Evolutionary conservation across 37 sponge, comb jelly and placozoan genomes (phyloP).

Genomic region (Lycopodina hypogea): DNA sequence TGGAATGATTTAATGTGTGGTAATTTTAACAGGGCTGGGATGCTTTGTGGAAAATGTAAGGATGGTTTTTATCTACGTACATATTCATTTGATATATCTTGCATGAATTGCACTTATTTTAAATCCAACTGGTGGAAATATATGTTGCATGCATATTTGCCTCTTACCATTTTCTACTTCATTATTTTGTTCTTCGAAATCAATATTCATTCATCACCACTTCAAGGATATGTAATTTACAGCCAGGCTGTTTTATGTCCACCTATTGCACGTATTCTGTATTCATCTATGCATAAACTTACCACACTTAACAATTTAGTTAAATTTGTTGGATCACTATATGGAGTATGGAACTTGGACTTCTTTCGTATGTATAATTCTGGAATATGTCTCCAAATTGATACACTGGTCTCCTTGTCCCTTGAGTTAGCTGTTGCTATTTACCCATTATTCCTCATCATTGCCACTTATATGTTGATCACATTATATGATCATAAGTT

Average conservation of each 20-base stretch:
- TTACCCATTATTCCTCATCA: too few relatives aligned
- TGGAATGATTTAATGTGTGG: conserved; percentile 24
- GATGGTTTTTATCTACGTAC: conserved; percentile 9
- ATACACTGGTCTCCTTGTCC: too few relatives aligned
- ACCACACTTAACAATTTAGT: background rate
- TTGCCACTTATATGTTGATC: too few relatives aligned
- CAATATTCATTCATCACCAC: conserved; percentile 43
- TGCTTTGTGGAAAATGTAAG: conserved; percentile 60
- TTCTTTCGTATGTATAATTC: conserved; percentile 12
- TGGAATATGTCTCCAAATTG: conserved; percentile 10
- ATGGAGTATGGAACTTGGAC: conserved; percentile 41
- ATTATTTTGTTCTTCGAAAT: conserved; percentile 53
- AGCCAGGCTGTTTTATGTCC: conserved; percentile 40
- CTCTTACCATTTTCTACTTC: conserved; percentile 50
- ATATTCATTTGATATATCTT: conserved; percentile 27
- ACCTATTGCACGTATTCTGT: conserved; percentile 6
- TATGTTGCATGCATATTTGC: conserved; percentile 28
- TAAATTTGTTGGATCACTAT: background rate
- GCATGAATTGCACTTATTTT: background rate
- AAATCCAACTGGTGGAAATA: conserved; percentile 3
- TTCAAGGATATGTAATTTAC: conserved; percentile 53
- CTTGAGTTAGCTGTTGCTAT: too few relatives aligned
- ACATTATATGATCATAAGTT: too few relatives aligned
- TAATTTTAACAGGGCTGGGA: conserved; percentile 28
- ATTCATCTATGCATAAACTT: background rate